These are phyloP conservation scores for Aspidoscelis tigris DNA, from an alignment of 2,113 vertebrate species.

Conservation along the genomic window DNA sequence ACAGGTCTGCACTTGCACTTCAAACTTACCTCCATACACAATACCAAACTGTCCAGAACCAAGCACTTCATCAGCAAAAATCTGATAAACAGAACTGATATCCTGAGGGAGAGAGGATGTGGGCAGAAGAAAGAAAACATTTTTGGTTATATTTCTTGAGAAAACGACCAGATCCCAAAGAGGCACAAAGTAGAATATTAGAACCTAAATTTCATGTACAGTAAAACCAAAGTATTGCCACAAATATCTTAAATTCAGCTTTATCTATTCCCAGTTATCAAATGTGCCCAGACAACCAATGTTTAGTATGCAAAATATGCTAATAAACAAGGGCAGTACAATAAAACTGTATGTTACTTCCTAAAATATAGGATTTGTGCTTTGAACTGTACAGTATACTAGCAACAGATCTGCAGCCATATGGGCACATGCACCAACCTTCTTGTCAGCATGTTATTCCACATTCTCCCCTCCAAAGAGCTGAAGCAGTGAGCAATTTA, in stretches of 20 bases:
- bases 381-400: too few species aligned
- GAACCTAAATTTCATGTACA: background rate
- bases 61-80: slow-evolving; percentile 98
- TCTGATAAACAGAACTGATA: slow-evolving; percentile 97
- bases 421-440: background rate
- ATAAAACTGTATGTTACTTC: too few species aligned
- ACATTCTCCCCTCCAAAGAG: background rate
- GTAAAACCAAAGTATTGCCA: background rate
- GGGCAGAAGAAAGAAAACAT: background rate
- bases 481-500: background rate
- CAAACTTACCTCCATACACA: slow-evolving; percentile 92
- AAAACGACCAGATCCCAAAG: background rate
- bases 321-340: too few species aligned
- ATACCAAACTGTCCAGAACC: slow-evolving; percentile 98
- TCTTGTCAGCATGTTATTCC: background rate
- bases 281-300: background rate
- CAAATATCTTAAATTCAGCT: background rate
- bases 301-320: background rate
- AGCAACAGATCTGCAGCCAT: background rate
- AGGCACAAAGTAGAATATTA: background rate
- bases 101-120: slow-evolving; percentile 77
- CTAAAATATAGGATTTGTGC: background rate
- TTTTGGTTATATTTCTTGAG: slow-evolving; percentile 3
- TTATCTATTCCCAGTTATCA: background rate
- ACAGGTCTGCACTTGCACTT: slow-evolving; percentile 6